Evolutionary conservation across 2,797 vertebrate genomes (phyloP), one percentile per base, ranked within the genome.

Genomic region (Onychomys arenicola): DNA sequence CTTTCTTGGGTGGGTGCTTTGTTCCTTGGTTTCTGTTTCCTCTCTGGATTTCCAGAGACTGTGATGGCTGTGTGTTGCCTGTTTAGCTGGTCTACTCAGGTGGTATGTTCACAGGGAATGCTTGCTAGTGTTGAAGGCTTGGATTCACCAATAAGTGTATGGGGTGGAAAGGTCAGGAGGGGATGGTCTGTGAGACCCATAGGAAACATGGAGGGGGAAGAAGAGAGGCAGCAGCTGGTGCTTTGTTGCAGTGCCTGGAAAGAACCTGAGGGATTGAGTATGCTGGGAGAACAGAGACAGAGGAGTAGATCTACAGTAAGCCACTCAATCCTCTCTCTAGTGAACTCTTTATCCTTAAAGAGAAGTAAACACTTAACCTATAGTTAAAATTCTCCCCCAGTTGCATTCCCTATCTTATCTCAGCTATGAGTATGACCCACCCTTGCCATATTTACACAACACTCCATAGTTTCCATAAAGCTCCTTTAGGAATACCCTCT

Each of bases 331-430:
- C 13, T 55, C 32, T 57, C 10, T 84, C 59, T 82, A 78, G 5
- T 32, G 29, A 90, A 34, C 2, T 91, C 27, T 93, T 83, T 84
- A 43, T 17, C 49, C 37, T 89, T n/a, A 77, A 89, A 93, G 86
- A 75, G 87, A 83, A 25, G 2, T 23, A n/a, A 81, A 65, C 55
- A 69, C 29, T 96, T 89, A 93, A 81, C 27, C 46, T 49, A 43
- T 19, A 88, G 78, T 89, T 93, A 71, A 83, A 73, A 87, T 37
- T 91, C 32, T 82, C n/a, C 77, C 77, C 90, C 29, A 55, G 81
- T 81, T 76, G 82, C 4, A 27, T 93, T 9, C 52, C 23, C 92
- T 63, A 34, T 57, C 10, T 57, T 73, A 52, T 12, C 40, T 59
- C 19, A 75, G 37, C 32, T 32, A 69, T 52, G 81, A 29, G 27